Evolutionary conservation across 2,113 vertebrate species (phyloP).

Genomic region (Smithornis capensis): DNA sequence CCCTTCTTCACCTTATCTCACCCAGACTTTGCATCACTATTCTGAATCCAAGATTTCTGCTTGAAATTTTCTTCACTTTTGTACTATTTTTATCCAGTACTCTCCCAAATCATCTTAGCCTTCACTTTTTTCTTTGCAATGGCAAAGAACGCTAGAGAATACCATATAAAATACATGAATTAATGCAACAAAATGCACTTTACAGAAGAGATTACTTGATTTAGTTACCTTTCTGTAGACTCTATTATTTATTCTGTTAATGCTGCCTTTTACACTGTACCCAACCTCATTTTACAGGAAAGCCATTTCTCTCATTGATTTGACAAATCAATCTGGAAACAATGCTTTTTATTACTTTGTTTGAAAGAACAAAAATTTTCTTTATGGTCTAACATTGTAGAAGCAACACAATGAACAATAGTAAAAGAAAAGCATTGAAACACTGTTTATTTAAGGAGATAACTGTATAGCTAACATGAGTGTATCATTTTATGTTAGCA

Average conservation of each 20-base stretch:
- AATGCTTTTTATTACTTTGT: neutral
- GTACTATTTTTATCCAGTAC: neutral
- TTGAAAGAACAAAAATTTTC: neutral
- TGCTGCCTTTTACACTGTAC: neutral
- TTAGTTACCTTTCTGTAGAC: neutral
- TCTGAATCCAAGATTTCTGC: neutral
- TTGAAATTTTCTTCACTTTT: neutral
- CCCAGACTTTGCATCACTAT: neutral
- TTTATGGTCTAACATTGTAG: neutral
- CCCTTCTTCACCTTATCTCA: neutral
- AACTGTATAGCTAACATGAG: neutral
- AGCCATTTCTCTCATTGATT: neutral
- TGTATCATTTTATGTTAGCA: neutral
- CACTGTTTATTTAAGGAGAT: neutral
- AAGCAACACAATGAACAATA: neutral
- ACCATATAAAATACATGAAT: neutral
- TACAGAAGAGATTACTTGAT: neutral
- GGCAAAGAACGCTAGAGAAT: neutral
- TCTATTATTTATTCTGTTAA: neutral
- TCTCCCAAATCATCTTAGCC: neutral
- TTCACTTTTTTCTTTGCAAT: neutral
- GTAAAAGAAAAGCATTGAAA: neutral
- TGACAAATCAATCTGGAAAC: neutral
- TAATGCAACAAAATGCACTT: neutral
- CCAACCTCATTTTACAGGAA: neutral